phyloP scores from a whole-genome alignment of 2,797 vertebrate genomes.

The Oreochromis grahami region DNA sequence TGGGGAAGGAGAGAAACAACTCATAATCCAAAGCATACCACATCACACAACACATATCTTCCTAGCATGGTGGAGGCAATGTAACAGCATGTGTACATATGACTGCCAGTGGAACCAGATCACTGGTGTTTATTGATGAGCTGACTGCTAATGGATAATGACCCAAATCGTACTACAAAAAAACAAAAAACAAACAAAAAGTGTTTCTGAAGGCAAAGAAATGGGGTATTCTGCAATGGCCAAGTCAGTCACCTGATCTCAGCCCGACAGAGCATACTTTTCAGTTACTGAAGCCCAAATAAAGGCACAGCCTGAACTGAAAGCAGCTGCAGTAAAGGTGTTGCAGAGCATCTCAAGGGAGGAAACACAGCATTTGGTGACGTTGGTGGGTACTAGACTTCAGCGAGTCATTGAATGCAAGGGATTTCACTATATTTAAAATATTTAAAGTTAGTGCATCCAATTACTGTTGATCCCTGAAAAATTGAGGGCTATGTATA shows the following conservation, averaged over 20 bases:
- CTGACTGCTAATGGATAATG: neutral
- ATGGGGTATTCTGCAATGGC: neutral
- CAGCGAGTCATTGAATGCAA: neutral
- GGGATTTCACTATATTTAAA: neutral
- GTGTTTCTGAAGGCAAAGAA: neutral
- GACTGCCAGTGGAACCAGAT: neutral
- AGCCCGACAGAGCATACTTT: neutral
- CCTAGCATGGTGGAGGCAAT: neutral
- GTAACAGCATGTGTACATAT: neutral
- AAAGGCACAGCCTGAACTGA: neutral
- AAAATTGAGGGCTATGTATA: neutral
- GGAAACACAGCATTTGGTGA: neutral
- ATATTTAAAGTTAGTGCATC: neutral
- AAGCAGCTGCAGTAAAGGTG: neutral
- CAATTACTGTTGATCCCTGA: neutral
- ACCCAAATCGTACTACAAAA: neutral
- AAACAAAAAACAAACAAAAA: fast-evolving
- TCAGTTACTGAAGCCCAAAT: neutral
- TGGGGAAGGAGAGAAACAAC: neutral
- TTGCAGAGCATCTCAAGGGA: neutral
- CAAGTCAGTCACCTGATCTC: neutral
- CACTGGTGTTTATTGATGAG: neutral
- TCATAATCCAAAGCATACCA: neutral
- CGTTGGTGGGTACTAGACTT: neutral
- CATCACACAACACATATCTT: neutral